phyloP scores from a whole-genome alignment of 2,888 invertebrate genomes.

The Eupithecia vulgata region DNA sequence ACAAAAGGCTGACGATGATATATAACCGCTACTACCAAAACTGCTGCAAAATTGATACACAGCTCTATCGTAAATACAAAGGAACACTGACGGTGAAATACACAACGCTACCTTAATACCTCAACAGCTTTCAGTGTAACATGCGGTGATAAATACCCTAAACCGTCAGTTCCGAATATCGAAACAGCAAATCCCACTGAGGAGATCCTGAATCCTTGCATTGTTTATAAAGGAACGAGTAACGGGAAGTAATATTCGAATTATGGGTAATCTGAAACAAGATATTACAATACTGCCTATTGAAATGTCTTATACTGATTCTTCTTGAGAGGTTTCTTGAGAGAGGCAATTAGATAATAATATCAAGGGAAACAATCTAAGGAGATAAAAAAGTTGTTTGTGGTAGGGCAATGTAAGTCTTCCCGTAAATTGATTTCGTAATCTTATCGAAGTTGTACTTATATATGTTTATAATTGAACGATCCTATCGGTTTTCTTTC shows the following conservation, averaged over 20 bases:
- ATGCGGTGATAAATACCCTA: slow-evolving; percentile 6
- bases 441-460: neutral
- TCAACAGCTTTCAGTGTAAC: slow-evolving; percentile 6
- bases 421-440: neutral
- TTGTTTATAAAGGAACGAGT: slow-evolving; percentile 10
- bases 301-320: too few relatives aligned
- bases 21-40: neutral
- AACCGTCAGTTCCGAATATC: slow-evolving; percentile 13
- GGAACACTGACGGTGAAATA: neutral
- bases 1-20: neutral
- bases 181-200: slow-evolving; percentile 19
- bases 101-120: slow-evolving; percentile 7
- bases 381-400: neutral
- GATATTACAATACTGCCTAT: neutral
- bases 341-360: neutral
- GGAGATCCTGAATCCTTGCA: slow-evolving; percentile 8
- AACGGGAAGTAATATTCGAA: slow-evolving; percentile 9
- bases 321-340: neutral
- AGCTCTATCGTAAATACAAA: neutral
- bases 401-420: neutral
- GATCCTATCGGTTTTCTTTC: neutral
- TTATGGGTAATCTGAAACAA: neutral
- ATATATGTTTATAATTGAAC: neutral
- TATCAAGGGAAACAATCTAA: neutral
- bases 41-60: too few relatives aligned